Evolutionary conservation across 2,113 vertebrate genomes (phyloP).

Genomic region (Cettia cetti): DNA sequence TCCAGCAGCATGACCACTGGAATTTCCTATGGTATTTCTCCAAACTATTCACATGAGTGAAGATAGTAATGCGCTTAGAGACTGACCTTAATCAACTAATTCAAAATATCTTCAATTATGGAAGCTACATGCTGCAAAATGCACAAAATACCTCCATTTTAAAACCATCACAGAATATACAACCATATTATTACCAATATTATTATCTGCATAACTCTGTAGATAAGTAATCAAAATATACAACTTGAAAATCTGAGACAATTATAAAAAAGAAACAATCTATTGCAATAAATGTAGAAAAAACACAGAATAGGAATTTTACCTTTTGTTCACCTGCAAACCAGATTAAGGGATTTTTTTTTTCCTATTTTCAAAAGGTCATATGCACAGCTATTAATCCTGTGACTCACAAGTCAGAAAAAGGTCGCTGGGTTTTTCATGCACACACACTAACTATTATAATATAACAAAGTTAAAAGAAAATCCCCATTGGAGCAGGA

Average conservation of each 20-base stretch:
- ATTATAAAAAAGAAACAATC: background rate
- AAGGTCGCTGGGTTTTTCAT: constrained; percentile 40
- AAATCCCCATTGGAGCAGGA: constrained; percentile 24
- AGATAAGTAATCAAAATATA: background rate
- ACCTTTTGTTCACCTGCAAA: background rate
- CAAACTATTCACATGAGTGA: background rate
- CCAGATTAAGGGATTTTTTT: background rate
- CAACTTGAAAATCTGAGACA: background rate
- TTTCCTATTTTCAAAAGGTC: background rate
- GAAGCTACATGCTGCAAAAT: background rate
- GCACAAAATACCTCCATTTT: background rate
- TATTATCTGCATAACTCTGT: background rate
- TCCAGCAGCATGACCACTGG: background rate
- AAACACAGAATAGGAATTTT: background rate
- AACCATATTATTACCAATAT: background rate
- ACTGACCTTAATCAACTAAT: background rate
- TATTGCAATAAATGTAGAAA: background rate
- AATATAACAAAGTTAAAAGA: constrained; percentile 44
- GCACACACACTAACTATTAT: background rate
- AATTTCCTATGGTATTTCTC: background rate
- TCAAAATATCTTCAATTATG: background rate
- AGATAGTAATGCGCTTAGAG: background rate
- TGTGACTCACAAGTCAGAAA: constrained; percentile 44
- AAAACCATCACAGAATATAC: background rate
- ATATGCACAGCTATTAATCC: background rate